Percentiles rank a stretch among this genome's conserved stretches.
These are phyloP conservation scores for honey bee (Apis mellifera) DNA, from an alignment of 1,140 invertebrate genomes.

Conservation along the genomic window Amel_HAv3.1 CM009941.2:14055501-14056000, in stretches of 20 bases:
- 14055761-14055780: slow-evolving; percentile 1
- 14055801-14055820: slow-evolving; percentile 42
- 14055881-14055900: slow-evolving; percentile 26
- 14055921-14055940: slow-evolving; percentile 44
- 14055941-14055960: slow-evolving; percentile 34
- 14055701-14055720: slow-evolving; percentile 35
- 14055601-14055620: slow-evolving; percentile 62
- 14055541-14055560: slow-evolving; percentile 37
- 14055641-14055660: slow-evolving; percentile 40
- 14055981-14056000: slow-evolving; percentile 63
- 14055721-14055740: slow-evolving; percentile 36
- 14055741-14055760: slow-evolving; percentile 31
- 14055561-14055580: slow-evolving; percentile 51
- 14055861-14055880: slow-evolving; percentile 58
- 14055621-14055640: slow-evolving; percentile 44
- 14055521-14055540: slow-evolving; percentile 51
- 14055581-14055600: slow-evolving; percentile 62
- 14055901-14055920: slow-evolving; percentile 15
- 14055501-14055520: slow-evolving; percentile 77
- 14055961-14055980: slow-evolving; percentile 59
- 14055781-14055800: slow-evolving; percentile 13
- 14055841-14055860: slow-evolving; percentile 36
- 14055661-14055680: slow-evolving; percentile 28
- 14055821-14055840: slow-evolving; percentile 5
- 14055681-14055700: background rate